These are phyloP conservation scores for Kryptopterus vitreolus DNA, from an alignment of 2,797 vertebrate genomes.

Conservation along the genomic window DNA sequence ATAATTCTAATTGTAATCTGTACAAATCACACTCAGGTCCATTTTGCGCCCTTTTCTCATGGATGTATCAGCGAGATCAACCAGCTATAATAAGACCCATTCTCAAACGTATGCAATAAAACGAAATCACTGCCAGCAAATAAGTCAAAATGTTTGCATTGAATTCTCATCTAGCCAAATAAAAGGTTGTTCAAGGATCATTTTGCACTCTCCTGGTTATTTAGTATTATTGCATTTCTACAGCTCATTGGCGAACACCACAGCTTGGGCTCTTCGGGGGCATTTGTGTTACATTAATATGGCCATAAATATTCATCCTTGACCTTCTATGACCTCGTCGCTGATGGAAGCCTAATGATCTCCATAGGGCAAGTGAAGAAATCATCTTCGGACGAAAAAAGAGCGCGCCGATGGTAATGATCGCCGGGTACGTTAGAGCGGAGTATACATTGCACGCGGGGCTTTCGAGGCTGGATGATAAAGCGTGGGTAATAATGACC, in stretches of 20 bases:
- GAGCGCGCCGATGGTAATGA: background rate
- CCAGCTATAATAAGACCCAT: background rate
- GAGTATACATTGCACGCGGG: background rate
- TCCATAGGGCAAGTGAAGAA: background rate
- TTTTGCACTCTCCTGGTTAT: background rate
- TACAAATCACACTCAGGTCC: background rate
- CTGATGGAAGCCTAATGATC: background rate
- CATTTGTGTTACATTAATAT: slow-evolving; percentile 7
- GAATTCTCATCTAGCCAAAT: background rate
- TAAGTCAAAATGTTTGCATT: background rate
- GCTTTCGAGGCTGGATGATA: background rate
- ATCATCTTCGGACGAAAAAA: background rate
- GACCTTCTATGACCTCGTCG: slow-evolving; percentile 10
- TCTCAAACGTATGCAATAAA: background rate
- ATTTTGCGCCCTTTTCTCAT: background rate
- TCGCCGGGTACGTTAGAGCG: background rate
- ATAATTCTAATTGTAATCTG: background rate
- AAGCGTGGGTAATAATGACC: background rate
- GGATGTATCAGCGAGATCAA: background rate
- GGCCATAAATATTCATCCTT: slow-evolving; percentile 20
- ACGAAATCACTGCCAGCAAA: background rate
- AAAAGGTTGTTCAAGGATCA: slow-evolving; percentile 9
- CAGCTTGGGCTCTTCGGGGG: background rate
- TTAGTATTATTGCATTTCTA: slow-evolving; percentile 15
- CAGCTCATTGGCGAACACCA: background rate